phyloP scores from a whole-genome alignment of 2,888 invertebrate species.

The Mythimna albipuncta region DNA sequence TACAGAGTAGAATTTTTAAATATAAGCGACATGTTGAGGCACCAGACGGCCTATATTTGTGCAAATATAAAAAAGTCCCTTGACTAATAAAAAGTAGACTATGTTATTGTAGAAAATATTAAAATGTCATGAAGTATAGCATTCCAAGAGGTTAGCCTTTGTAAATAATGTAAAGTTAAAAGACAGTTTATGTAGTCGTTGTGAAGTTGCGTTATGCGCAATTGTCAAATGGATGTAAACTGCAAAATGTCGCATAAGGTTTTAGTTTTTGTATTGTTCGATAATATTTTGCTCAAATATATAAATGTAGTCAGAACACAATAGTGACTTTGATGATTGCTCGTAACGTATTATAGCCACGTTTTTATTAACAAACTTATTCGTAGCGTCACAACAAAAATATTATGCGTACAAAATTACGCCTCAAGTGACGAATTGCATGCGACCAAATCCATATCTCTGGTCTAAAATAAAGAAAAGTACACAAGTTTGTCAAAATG shows the following conservation, averaged over 20 bases:
- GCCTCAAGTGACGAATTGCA: conserved; percentile 29
- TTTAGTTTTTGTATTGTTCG: conserved; percentile 37
- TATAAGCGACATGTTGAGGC: conserved; percentile 54
- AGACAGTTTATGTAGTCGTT: conserved; percentile 66
- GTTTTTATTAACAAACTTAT: conserved; percentile 36
- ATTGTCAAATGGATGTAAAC: conserved; percentile 52
- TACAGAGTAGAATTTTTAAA: conserved; percentile 58
- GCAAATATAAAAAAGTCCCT: conserved; percentile 56
- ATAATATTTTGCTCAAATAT: conserved; percentile 65
- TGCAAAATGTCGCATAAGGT: conserved; percentile 30
- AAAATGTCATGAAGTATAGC: conserved; percentile 69
- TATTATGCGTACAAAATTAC: conserved; percentile 14
- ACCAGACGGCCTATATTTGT: conserved; percentile 60
- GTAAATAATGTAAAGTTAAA: conserved; percentile 72
- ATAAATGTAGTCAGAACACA: conserved; percentile 39
- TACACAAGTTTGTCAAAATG: conserved; percentile 43
- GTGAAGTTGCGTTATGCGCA: conserved; percentile 53
- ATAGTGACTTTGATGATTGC: conserved; percentile 56
- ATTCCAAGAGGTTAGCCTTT: conserved; percentile 74
- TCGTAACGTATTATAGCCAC: conserved; percentile 47
- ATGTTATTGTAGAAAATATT: conserved; percentile 58
- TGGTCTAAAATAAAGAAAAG: conserved; percentile 43
- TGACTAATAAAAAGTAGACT: conserved; percentile 62
- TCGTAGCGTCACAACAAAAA: conserved; percentile 43
- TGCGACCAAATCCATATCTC: conserved; percentile 36